Conservation (phyloP, 2,113 vertebrate genomes). For the Brachyistius frenatus region DNA sequence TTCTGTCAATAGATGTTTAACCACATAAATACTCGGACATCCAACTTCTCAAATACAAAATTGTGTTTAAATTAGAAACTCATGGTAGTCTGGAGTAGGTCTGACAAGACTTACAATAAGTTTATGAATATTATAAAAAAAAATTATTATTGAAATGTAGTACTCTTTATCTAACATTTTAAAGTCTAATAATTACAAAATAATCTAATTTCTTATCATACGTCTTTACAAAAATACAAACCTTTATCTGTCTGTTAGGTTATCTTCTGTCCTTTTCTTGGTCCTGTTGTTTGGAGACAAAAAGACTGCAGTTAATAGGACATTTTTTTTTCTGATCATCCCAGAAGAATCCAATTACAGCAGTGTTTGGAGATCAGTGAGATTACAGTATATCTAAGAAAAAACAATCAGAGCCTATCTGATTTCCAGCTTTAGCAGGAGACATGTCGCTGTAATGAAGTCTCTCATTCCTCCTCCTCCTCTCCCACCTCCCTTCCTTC, state of each 20-base stretch:
- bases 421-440: conserved; percentile 78
- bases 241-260: conserved; percentile 43
- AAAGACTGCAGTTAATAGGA: conserved; percentile 71
- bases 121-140: background rate
- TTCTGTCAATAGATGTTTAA: too few relatives aligned
- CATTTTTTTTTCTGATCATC: conserved; percentile 75
- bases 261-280: conserved; percentile 31
- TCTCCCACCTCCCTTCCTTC: conserved; percentile 27
- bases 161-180: conserved; percentile 4
- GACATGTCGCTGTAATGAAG: conserved; percentile 76
- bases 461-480: conserved; percentile 65
- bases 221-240: conserved; percentile 42
- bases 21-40: too few relatives aligned
- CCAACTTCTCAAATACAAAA: background rate
- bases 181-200: conserved; percentile 37
- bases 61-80: background rate
- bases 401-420: conserved; percentile 87
- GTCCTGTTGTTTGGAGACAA: conserved; percentile 70
- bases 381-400: conserved; percentile 84
- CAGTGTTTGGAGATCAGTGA: conserved; percentile 79
- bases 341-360: conserved; percentile 86
- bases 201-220: conserved; percentile 34
- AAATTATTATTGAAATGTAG: background rate
- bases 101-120: background rate
- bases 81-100: background rate